Evolutionary conservation across 2,888 invertebrate species (phyloP).

Genomic region (Calephelis perditalis): DNA sequence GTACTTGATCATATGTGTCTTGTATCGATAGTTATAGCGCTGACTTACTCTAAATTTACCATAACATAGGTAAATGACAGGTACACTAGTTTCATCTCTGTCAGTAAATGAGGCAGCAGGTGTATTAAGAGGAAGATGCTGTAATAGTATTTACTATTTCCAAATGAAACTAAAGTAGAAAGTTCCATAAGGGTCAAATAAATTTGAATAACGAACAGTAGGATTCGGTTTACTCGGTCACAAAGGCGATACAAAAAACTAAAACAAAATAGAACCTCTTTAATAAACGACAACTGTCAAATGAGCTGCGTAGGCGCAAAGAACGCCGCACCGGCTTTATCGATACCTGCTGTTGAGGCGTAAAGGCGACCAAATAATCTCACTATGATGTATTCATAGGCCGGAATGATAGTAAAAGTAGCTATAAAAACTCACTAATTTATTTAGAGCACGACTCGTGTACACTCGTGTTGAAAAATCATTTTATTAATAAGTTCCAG

Average conservation of each 20-base stretch:
- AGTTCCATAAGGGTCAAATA: background rate
- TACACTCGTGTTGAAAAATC: background rate
- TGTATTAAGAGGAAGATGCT: too few relatives aligned
- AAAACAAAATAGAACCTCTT: conserved; percentile 39
- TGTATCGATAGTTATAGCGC: too few relatives aligned
- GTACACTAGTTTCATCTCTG: too few relatives aligned
- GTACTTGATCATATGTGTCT: too few relatives aligned
- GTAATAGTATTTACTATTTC: too few relatives aligned
- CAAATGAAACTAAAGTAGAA: background rate
- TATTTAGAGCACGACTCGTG: conserved; percentile 6
- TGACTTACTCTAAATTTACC: too few relatives aligned
- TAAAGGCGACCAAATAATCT: conserved; percentile 32
- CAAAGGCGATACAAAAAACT: conserved; percentile 33
- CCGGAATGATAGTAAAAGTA: conserved; percentile 27
- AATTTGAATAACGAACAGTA: background rate
- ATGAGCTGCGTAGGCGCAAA: conserved; percentile 53
- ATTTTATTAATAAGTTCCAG: background rate
- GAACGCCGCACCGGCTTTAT: conserved; percentile 40
- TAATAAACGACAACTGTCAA: conserved; percentile 53
- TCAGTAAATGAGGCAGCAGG: too few relatives aligned
- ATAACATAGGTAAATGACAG: too few relatives aligned
- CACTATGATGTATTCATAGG: conserved; percentile 30
- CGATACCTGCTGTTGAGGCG: conserved; percentile 37
- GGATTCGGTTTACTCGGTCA: conserved; percentile 10
- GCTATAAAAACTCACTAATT: conserved; percentile 14